A percentile compares a stretch with the other conserved stretches of the same genome.
phyloP scores from a whole-genome alignment of 92 coral and sea anemone species.

The Parazoanthus swiftii region DNA sequence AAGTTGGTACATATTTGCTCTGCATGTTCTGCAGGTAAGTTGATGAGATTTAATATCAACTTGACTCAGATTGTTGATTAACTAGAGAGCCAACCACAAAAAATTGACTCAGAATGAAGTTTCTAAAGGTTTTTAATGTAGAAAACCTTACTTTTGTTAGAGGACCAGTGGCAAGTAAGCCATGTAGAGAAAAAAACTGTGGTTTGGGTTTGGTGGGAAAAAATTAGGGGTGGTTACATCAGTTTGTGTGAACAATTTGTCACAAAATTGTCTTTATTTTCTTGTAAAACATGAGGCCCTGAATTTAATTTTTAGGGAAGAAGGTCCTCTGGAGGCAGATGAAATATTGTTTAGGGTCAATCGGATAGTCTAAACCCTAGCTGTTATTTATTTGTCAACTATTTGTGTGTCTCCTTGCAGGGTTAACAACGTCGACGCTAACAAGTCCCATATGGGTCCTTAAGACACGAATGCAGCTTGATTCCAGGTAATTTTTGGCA shows the following conservation, averaged over 20 bases:
- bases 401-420: slow-evolving; percentile 41
- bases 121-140: no score
- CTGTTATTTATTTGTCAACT: neutral
- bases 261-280: no score
- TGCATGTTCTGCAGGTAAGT: slow-evolving; percentile 92
- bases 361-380: neutral
- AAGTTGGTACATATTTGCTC: slow-evolving; percentile 84
- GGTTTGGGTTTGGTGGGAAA: neutral
- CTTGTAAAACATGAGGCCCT: neutral
- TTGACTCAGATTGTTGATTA: no score
- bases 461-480: slow-evolving; percentile 93
- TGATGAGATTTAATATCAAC: neutral
- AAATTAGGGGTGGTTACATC: neutral
- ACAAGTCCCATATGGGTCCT: slow-evolving; percentile 96
- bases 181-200: neutral
- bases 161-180: neutral
- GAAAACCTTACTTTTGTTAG: neutral
- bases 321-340: no score
- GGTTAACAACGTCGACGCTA: slow-evolving; percentile 81
- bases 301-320: no score
- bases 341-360: neutral
- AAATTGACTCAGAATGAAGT: no score
- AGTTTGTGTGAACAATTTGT: no score
- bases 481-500: slow-evolving; percentile 66
- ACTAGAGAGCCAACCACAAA: no score